Evolutionary conservation across 2,888 invertebrate species (phyloP).

Genomic region (Axea sp.): DNA sequence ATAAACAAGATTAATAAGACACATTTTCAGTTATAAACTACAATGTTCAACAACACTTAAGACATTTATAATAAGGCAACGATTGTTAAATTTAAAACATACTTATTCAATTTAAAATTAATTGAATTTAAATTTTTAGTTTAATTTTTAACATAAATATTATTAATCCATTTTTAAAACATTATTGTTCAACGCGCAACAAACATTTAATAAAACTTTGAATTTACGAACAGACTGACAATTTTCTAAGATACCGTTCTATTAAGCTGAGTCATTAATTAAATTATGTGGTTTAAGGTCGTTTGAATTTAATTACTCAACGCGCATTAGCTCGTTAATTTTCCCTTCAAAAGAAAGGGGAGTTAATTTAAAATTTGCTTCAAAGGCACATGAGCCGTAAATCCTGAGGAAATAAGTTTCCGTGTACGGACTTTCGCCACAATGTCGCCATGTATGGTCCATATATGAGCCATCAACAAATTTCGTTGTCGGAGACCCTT

Average conservation of each 20-base stretch:
- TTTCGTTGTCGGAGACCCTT: slow-evolving; percentile 6
- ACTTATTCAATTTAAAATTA: too few species aligned
- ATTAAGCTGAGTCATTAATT: neutral
- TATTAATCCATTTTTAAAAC: too few species aligned
- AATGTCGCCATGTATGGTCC: slow-evolving; percentile 6
- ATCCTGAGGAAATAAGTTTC: slow-evolving; percentile 21
- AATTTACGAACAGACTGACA: too few species aligned
- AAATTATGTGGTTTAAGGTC: slow-evolving; percentile 1
- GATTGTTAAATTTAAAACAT: too few species aligned
- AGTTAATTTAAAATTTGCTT: slow-evolving; percentile 11
- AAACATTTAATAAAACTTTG: too few species aligned
- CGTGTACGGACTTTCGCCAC: slow-evolving; percentile 2
- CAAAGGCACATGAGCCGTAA: neutral
- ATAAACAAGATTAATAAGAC: too few species aligned
- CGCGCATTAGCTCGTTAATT: slow-evolving; percentile 3
- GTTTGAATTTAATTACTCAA: slow-evolving; percentile 8
- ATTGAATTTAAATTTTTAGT: too few species aligned
- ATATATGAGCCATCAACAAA: slow-evolving; percentile 24
- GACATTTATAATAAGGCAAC: too few species aligned
- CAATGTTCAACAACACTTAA: too few species aligned
- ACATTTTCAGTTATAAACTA: too few species aligned
- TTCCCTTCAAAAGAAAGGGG: neutral
- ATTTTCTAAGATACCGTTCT: neutral
- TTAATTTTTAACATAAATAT: too few species aligned
- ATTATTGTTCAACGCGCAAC: too few species aligned